Evolutionary conservation across 2,113 vertebrate species (phyloP), one percentile per base, ranked within the genome.

Genomic region (Pteruthius melanotis): DNA sequence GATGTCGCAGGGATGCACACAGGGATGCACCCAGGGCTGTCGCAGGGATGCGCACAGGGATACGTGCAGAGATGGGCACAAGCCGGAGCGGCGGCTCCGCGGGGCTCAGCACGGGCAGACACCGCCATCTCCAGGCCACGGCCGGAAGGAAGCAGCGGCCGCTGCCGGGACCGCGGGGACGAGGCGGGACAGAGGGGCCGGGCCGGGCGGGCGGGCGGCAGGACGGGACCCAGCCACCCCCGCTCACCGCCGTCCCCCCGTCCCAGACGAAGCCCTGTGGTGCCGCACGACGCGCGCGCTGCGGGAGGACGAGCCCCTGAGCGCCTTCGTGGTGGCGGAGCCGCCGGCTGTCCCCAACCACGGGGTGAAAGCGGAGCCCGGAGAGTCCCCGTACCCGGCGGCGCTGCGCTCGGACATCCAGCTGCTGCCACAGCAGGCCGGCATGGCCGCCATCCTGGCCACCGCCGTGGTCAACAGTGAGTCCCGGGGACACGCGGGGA

Each of bases 381-480:
- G 49, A 0, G 99, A 99, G 52, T 75, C 98, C 0, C 37, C 92
- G 2, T 98, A 98, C 94, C 98, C 98, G 0, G 98, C 98, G 0
- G 92, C 97, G 0, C 82, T 98, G 45, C 98, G 89, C 94, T 94
- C 99, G 0, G 99, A 99, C 77, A 99, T 99, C 96, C 99, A 99
- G 98, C 98, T 99, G 44, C 98, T 99, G 83, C 99, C 99, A 0
- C 99, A 99, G 97, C 99, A 99, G 87, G 99, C 99, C 0, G 99
- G 99, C 96, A 99, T 99, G 99, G 99, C 99, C 0, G 99, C 99
- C 91, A 99, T 99, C 95, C 97, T 99, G 71, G 99, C 99, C 39
- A 99, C 99, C 0, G 99, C 99, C 0, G 97, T 99, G 53, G 97
- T 99, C 64, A 99, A 99, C 96, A 99, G 99, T 99, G 97, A 99